These are phyloP conservation scores for Agrilus biguttatus DNA, from an alignment of 2,888 invertebrate species.

Conservation along the genomic window DNA sequence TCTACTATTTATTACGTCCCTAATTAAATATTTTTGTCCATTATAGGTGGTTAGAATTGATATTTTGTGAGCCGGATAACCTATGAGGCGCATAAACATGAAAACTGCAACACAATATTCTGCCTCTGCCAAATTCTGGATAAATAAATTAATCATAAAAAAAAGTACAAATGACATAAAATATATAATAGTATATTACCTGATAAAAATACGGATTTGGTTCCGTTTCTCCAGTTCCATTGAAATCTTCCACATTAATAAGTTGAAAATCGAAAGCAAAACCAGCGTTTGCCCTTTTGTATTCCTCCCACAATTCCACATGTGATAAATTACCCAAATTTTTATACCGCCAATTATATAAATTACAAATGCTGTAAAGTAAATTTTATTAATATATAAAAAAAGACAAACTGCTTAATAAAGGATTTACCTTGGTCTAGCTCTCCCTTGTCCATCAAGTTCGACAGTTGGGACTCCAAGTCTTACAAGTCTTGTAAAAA, in stretches of 20 bases:
- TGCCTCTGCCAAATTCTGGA: slow-evolving; percentile 70
- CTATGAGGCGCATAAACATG: slow-evolving; percentile 95
- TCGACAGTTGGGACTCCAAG: slow-evolving; percentile 95
- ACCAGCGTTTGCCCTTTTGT: slow-evolving; percentile 82
- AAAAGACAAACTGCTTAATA: background rate
- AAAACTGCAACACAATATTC: slow-evolving; percentile 94
- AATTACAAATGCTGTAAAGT: slow-evolving; percentile 61
- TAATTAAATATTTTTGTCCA: slow-evolving; percentile 93
- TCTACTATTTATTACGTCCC: slow-evolving; percentile 87
- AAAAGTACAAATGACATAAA: background rate
- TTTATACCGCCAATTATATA: slow-evolving; percentile 95
- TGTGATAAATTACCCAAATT: slow-evolving; percentile 89
- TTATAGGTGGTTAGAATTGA: slow-evolving; percentile 98
- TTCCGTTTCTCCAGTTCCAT: slow-evolving; percentile 91
- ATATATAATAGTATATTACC: slow-evolving; percentile 32
- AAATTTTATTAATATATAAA: slow-evolving; percentile 1
- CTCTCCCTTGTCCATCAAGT: slow-evolving; percentile 94
- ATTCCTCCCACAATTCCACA: slow-evolving; percentile 71
- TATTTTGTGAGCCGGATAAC: slow-evolving; percentile 93
- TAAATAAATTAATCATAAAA: slow-evolving; percentile 8
- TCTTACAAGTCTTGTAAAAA: slow-evolving; percentile 91
- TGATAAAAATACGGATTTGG: slow-evolving; percentile 98
- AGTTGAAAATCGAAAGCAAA: slow-evolving; percentile 88
- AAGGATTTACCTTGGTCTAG: slow-evolving; percentile 53
- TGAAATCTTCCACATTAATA: slow-evolving; percentile 92